A percentile compares a stretch with the other conserved stretches of the same genome.
phyloP scores from a whole-genome alignment of 1,140 invertebrate species.

The Harlomillsia oculata region DNA sequence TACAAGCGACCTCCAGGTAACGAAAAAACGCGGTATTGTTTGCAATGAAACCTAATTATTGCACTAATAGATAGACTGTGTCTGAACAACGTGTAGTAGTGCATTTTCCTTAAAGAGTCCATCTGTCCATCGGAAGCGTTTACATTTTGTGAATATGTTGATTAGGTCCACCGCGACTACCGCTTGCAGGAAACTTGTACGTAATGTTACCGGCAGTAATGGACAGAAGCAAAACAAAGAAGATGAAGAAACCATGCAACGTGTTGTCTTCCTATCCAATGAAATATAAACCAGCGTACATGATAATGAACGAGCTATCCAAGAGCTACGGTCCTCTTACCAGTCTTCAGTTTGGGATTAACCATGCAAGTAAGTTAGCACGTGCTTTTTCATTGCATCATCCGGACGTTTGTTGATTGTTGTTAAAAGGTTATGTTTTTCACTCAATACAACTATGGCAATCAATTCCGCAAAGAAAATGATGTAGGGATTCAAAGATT shows the following conservation, averaged over 20 bases:
- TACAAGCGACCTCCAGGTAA: conserved; percentile 16
- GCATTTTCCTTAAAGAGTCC: too few species aligned
- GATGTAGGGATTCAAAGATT: too few species aligned
- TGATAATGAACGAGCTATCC: conserved; percentile 18
- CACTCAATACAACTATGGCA: too few species aligned
- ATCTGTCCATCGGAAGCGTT: too few species aligned
- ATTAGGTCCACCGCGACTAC: conserved; percentile 23
- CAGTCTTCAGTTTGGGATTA: conserved; percentile 29
- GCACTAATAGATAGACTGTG: neutral
- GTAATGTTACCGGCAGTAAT: conserved; percentile 24
- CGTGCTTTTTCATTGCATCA: too few species aligned
- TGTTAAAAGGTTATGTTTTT: too few species aligned
- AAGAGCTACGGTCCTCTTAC: conserved; percentile 21
- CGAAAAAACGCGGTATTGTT: neutral
- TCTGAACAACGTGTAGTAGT: too few species aligned
- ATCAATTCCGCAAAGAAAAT: too few species aligned
- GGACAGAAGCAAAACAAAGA: conserved; percentile 11
- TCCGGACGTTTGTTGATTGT: too few species aligned
- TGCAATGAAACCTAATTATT: neutral
- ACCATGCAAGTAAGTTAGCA: conserved; percentile 19
- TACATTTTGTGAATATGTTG: too few species aligned
- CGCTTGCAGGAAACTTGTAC: conserved; percentile 22
- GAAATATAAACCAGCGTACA: conserved; percentile 25
- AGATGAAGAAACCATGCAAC: neutral
- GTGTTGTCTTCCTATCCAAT: conserved; percentile 1